These are phyloP conservation scores for Erannis defoliaria DNA, from an alignment of 2,888 invertebrate genomes.

Conservation along the genomic window DNA sequence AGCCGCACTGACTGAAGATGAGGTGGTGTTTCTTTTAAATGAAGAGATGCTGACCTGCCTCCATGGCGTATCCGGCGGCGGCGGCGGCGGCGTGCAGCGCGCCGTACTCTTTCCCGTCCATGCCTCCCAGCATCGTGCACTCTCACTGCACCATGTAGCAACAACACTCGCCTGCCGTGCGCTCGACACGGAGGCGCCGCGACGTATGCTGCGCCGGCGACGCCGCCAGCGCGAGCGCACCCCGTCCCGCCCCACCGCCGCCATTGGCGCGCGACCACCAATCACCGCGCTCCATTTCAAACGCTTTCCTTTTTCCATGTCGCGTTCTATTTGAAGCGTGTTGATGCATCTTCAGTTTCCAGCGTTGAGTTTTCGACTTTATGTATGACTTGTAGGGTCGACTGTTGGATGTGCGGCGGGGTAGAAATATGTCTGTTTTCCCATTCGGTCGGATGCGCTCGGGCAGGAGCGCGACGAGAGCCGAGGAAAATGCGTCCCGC, in stretches of 20 bases:
- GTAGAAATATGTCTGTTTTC: slow-evolving; percentile 76
- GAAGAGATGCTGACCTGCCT: slow-evolving; percentile 64
- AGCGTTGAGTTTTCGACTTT: slow-evolving; percentile 50
- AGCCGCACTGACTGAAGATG: neutral
- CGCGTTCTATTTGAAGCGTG: slow-evolving; percentile 84
- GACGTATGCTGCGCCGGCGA: slow-evolving; percentile 59
- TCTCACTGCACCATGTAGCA: slow-evolving; percentile 56
- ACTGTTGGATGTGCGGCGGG: slow-evolving; percentile 23
- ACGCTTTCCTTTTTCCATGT: slow-evolving; percentile 83
- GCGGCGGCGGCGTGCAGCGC: slow-evolving; percentile 82
- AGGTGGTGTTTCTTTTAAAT: neutral
- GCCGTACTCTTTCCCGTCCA: slow-evolving; percentile 85
- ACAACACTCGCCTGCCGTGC: slow-evolving; percentile 42
- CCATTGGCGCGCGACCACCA: slow-evolving; percentile 81
- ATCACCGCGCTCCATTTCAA: slow-evolving; percentile 84
- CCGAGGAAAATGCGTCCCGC: slow-evolving; percentile 67
- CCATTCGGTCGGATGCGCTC: slow-evolving; percentile 82
- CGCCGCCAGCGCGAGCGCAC: slow-evolving; percentile 59
- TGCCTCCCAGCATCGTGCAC: slow-evolving; percentile 79
- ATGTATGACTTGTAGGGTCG: slow-evolving; percentile 21
- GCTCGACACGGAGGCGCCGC: slow-evolving; percentile 59
- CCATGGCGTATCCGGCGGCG: slow-evolving; percentile 78
- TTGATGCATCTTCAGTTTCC: slow-evolving; percentile 67
- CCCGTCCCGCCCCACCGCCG: slow-evolving; percentile 66
- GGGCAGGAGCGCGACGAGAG: slow-evolving; percentile 76